Evolutionary conservation across 53 echinoderm and acorn worm genomes (phyloP), one percentile per base, ranked within the genome.

Genomic region (Astropecten irregularis): DNA sequence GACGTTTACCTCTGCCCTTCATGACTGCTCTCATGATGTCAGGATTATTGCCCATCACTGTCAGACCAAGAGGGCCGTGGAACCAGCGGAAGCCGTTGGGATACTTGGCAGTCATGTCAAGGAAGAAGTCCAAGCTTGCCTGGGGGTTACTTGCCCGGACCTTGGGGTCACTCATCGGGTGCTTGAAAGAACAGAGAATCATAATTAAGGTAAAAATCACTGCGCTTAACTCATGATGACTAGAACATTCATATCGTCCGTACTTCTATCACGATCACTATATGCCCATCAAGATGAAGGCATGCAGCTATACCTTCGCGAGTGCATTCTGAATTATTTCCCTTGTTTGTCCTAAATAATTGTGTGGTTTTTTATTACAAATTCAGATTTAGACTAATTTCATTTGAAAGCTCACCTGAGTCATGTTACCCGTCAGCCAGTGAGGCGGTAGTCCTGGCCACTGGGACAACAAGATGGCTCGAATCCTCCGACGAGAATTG

Each of bases 11-110:
- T 22, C 46, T 16, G 31, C 77, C 77, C 19, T 54, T 86, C 18
- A 76, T 76, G 0, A 86, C 44, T 18, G 40, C 61, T 13, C 86
- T 26, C 7, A 77, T n/a, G 9, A 77, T 38, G 32, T 86, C 86
- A 1, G 86, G 86, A 40, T 86, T 68, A 25, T 76, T 86, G 19
- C 55, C 68, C 9, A 77, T 14, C 0, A 86, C 28, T 9, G 4
- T 1, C 1, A 26, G 35, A 4, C 52, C 11, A 4, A 46, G 19
- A 3, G 21, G 21, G 18, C 51, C 51, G 2, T 11, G 13, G 19
- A 71, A 51, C 30, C 48, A 52, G 51, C 31, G 34, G 30, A 29
- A 62, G 62, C 62, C 62, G 29, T 30, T 7, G 0, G 62, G 62
- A 16, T 3, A 62, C 62, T 34, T 5, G 30, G 26, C 52, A 13